Conservation (phyloP, 2,113 vertebrate species). For the Engraulis encrasicolus region DNA sequence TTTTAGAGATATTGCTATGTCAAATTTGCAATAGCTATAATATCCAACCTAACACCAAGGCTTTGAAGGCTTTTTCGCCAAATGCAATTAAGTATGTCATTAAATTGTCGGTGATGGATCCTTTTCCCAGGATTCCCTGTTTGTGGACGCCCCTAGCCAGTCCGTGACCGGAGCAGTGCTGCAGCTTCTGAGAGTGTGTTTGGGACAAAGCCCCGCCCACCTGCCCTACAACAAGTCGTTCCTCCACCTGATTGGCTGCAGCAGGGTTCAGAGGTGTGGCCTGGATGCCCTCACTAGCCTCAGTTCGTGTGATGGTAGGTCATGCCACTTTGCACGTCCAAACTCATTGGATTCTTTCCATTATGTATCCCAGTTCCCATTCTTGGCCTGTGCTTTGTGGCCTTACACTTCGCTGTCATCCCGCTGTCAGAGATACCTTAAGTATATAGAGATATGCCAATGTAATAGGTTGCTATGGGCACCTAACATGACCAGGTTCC, state of each 20-base stretch:
- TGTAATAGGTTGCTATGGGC: too few relatives aligned
- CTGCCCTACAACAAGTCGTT: slow-evolving; percentile 57
- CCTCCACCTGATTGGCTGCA: slow-evolving; percentile 74
- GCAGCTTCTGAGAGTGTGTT: slow-evolving; percentile 76
- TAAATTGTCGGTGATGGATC: too few relatives aligned
- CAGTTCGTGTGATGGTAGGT: slow-evolving; percentile 72
- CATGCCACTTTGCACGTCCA: not conserved
- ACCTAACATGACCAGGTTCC: too few relatives aligned
- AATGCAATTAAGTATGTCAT: not conserved
- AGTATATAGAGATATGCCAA: too few relatives aligned
- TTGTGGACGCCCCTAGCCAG: slow-evolving; percentile 55
- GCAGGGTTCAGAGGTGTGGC: slow-evolving; percentile 84
- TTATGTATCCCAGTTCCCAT: too few relatives aligned
- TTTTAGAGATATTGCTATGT: too few relatives aligned
- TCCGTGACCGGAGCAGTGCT: slow-evolving; percentile 72
- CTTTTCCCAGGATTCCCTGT: slow-evolving; percentile 31
- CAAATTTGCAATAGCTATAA: too few relatives aligned
- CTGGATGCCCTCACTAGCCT: slow-evolving; percentile 81
- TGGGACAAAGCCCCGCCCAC: slow-evolving; percentile 60
- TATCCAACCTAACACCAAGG: too few relatives aligned
- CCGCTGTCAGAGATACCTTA: too few relatives aligned
- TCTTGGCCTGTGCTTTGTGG: too few relatives aligned
- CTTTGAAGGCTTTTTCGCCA: not conserved
- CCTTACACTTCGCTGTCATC: too few relatives aligned
- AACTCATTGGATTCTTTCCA: too few relatives aligned